Evolutionary conservation across 2,797 vertebrate species (phyloP).

Genomic region (Trachops cirrhosus): DNA sequence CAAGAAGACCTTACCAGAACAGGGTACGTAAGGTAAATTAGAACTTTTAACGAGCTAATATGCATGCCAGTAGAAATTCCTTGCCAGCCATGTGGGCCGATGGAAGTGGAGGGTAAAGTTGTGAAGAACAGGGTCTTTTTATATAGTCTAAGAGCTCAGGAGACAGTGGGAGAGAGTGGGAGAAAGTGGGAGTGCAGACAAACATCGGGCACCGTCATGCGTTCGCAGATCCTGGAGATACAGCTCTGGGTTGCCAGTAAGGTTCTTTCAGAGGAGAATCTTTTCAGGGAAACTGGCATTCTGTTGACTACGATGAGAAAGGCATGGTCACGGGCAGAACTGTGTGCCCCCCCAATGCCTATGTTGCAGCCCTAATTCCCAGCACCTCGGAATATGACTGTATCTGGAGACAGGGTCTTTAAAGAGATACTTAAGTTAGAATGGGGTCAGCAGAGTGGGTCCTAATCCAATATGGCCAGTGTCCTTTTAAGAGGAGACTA

Average conservation of each 20-base stretch:
- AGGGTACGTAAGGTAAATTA: not conserved
- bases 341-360: not conserved
- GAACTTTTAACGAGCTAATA: not conserved
- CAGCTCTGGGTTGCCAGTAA: not conserved
- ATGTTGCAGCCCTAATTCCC: not conserved
- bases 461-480: not conserved
- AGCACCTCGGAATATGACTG: too few relatives aligned
- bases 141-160: conserved; percentile 17
- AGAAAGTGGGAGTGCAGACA: not conserved
- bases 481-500: not conserved
- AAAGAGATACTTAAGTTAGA: not conserved
- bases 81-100: conserved; percentile 28
- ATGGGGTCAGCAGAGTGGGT: not conserved
- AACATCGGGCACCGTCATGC: not conserved
- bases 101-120: not conserved
- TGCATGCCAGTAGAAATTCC: not conserved
- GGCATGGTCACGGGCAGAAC: not conserved
- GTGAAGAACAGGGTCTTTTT: not conserved
- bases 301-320: not conserved
- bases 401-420: not conserved
- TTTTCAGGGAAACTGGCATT: not conserved
- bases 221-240: not conserved
- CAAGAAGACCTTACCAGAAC: not conserved
- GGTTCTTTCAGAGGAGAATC: not conserved
- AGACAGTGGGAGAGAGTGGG: not conserved